Base-by-base conservation (phyloP, 2,113 vertebrate species). In the Lasiurus borealis region DNA sequence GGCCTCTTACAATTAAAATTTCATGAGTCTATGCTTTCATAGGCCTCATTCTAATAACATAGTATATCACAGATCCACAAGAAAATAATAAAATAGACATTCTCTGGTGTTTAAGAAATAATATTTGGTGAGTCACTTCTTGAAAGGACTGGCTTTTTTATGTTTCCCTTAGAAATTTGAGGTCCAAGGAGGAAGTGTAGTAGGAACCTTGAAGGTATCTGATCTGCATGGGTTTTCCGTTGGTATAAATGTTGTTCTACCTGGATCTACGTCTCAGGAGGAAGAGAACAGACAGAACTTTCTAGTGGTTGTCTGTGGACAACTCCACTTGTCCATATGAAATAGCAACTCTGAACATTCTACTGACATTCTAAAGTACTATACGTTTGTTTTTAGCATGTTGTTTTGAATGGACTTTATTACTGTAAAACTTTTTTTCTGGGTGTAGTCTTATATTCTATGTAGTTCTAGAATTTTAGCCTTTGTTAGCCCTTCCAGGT, bases 1-100 rank as follows among this genome's bases (percentile, higher is more conserved):
- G 34, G 34, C 5, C 21, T 88, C 52, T 91, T 77, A 72, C 50
- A 84, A 77, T 44, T 80, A 62, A 80, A 95, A n/a, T 95, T 50
- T 27, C 66, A 59, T 78, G 10, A 77, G 8, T 88, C 31, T 57
- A 12, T 66, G 7, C 18, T 76, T 77, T 66, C 23, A 86, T 57
- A 82, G 36, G 59, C 4, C 29, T 31, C 52, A 18, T 80, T 89
- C 18, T 85, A 88, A 36, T 36, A 57, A 48, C 1, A 7, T 3
- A 50, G 3, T 44, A 14, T 16, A 34, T 44, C 18, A 82, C 8
- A 69, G 48, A 93, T 23, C 19, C 27, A 34, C 25, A 90, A 40
- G 21, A 46, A 68, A 54, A 80, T 87, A 54, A 62, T 23, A 86
- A 40, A 68, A 57, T 4, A 27, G 18, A 68, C 84, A 83, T 78